Conservation (phyloP, 2,888 invertebrate species). For the Ernsta delagoae region DNA sequence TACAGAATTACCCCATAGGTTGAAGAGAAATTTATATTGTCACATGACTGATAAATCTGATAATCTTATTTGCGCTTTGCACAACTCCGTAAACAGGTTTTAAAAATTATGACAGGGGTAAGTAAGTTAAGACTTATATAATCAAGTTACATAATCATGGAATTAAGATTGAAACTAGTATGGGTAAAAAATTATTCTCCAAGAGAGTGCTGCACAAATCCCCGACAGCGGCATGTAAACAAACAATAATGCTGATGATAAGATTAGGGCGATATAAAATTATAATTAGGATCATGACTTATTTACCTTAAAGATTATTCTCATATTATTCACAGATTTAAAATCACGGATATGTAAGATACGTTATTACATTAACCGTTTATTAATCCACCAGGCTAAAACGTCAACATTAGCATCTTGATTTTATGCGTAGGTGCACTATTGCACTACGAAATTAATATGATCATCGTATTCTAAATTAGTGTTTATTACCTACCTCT, state of each 20-base stretch:
- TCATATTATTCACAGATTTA: not conserved
- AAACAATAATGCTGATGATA: not conserved
- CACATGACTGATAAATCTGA: not conserved
- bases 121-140: not conserved
- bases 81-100: not conserved
- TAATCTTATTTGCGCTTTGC: not conserved
- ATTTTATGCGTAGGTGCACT: not conserved
- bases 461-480: not conserved
- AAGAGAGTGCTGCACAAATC: not conserved
- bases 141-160: constrained; percentile 1
- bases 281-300: not conserved
- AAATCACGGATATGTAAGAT: not conserved
- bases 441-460: not conserved
- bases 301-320: not conserved
- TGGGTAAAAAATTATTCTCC: not conserved
- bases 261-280: not conserved
- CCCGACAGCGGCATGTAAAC: not conserved
- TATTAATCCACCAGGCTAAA: not conserved
- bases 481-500: too few relatives aligned
- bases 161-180: constrained; percentile 2
- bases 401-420: too few relatives aligned
- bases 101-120: constrained; percentile 1
- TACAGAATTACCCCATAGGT: not conserved
- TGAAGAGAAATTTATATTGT: not conserved
- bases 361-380: not conserved